Conservation (phyloP, 2,113 vertebrate species). For the Triplophysa tibetana region DNA sequence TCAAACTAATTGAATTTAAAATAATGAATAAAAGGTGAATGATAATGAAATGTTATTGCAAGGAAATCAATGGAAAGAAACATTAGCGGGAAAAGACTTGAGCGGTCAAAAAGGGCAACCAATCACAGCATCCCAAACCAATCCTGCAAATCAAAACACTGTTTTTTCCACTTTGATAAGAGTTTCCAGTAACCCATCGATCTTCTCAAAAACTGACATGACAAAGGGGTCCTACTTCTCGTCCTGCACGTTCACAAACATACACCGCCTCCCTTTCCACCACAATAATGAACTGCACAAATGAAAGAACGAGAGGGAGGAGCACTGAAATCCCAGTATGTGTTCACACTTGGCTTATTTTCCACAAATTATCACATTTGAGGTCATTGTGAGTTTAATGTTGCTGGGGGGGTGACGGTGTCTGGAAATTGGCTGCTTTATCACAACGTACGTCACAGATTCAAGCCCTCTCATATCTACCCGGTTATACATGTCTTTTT, state of each 20-base stretch:
- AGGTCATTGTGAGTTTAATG: conserved; percentile 13
- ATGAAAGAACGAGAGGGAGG: background rate
- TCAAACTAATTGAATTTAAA: background rate
- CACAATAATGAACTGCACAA: background rate
- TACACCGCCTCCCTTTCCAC: background rate
- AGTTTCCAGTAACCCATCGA: conserved; percentile 32
- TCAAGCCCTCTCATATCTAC: background rate
- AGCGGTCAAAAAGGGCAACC: background rate
- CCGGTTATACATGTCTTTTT: too few relatives aligned
- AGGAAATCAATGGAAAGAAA: conserved; percentile 2
- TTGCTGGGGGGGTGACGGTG: background rate
- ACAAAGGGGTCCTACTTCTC: background rate
- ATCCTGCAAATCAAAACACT: conserved; percentile 3
- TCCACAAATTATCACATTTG: conserved; percentile 16
- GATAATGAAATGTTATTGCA: background rate
- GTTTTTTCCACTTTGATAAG: conserved; percentile 6
- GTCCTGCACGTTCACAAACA: conserved; percentile 11
- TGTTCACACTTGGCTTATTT: conserved; percentile 19
- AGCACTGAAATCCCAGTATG: background rate
- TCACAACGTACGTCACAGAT: background rate
- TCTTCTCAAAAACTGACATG: conserved; percentile 40
- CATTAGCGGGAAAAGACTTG: background rate
- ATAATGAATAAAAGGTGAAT: background rate
- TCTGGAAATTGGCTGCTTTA: background rate
- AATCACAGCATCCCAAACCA: background rate